These are phyloP conservation scores for Hemichromis elongatus DNA, from an alignment of 2,113 vertebrate genomes.

Conservation along the genomic window DNA sequence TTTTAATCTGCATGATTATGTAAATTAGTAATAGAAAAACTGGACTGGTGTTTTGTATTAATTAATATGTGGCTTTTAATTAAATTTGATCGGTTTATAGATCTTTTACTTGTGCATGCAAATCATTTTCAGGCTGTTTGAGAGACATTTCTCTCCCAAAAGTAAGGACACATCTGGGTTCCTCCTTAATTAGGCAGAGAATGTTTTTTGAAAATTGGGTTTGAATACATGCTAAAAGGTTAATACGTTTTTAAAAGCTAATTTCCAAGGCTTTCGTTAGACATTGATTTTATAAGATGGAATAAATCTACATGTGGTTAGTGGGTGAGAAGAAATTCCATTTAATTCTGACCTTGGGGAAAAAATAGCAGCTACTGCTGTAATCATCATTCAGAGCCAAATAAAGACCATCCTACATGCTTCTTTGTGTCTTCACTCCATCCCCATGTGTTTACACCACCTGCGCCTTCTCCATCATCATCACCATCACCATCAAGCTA, in stretches of 20 bases:
- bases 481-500: constrained; percentile 25
- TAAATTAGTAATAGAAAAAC: neutral
- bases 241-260: neutral
- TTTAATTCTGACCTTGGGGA: neutral
- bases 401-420: constrained; percentile 4
- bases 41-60: neutral
- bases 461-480: neutral
- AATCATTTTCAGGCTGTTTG: neutral
- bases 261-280: neutral
- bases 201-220: neutral
- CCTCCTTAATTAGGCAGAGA: neutral
- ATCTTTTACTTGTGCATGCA: neutral
- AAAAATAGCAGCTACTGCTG: neutral
- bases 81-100: neutral
- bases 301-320: constrained; percentile 13
- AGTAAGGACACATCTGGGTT: neutral
- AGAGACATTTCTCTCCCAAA: neutral
- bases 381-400: neutral
- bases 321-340: neutral
- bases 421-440: constrained; percentile 36
- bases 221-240: neutral
- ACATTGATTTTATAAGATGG: neutral
- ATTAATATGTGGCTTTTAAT: neutral
- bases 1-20: neutral
- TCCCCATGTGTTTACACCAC: constrained; percentile 16